Percentiles rank a stretch among this genome's conserved stretches.
Conservation (phyloP, 2,888 invertebrate species). For the Idaea straminata region DNA sequence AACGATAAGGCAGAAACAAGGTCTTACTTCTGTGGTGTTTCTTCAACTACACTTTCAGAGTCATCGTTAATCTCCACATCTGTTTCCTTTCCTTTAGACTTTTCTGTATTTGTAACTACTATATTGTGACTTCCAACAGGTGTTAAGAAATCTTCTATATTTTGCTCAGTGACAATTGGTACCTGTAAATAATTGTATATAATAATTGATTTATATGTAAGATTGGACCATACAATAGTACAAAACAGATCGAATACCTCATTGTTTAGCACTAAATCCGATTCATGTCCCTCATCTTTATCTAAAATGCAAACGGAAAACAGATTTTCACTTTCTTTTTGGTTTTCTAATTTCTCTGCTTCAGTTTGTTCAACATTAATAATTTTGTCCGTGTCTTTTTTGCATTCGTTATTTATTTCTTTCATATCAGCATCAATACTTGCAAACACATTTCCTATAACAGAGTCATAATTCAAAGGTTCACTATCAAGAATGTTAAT, state of each 20-base stretch:
- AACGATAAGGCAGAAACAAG: not conserved
- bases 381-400: conserved; percentile 10
- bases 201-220: not conserved
- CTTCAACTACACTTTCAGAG: conserved; percentile 69
- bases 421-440: conserved; percentile 67
- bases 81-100: conserved; percentile 22
- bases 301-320: conserved; percentile 51
- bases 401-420: conserved; percentile 36
- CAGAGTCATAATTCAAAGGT: conserved; percentile 56
- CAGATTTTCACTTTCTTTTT: conserved; percentile 64
- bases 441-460: conserved; percentile 66
- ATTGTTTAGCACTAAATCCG: conserved; percentile 19
- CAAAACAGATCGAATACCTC: conserved; percentile 33
- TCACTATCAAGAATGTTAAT: conserved; percentile 47
- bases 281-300: conserved; percentile 37
- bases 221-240: not conserved
- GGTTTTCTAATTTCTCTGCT: conserved; percentile 27
- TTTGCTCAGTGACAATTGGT: conserved; percentile 17
- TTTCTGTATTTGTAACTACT: conserved; percentile 19
- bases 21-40: conserved; percentile 73
- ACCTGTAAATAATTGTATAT: conserved; percentile 23
- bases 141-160: conserved; percentile 46
- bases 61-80: conserved; percentile 45
- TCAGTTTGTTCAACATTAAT: conserved; percentile 14
- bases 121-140: conserved; percentile 42